Base-by-base conservation (phyloP, 2,113 vertebrate species). In the Canis aureus region DNA sequence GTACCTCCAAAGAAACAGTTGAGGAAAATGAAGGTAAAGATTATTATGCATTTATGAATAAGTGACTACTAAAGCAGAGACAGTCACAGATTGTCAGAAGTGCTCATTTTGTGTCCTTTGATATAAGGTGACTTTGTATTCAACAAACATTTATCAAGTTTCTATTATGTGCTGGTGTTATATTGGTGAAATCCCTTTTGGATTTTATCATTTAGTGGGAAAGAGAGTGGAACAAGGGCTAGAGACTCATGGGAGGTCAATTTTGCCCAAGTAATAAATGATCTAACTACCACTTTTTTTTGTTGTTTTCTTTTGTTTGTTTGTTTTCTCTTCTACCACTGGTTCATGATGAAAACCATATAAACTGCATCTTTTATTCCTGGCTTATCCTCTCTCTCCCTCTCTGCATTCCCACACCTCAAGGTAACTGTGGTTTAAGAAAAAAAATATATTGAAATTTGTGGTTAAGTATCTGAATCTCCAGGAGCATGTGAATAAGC, bases 11-110 rank as follows among this genome's bases (percentile, higher is more conserved):
- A 92, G 25, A 96, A 89, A 80, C 87, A 43, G 29, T 57, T 2
- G 7, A 80, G 43, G 38, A 88, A 84, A 92, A 96, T 43, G 49
- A 89, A 95, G 20, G 38, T 64, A 66, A 89, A 89, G 32, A 81
- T 76, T 57, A 74, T 87, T 64, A 73, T 27, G 3, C 25, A 57
- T 71, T 94, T 60, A 35, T 79, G 27, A 57, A 57, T 35, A 19
- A 80, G 22, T 94, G 55, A 79, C 55, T 22, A 62, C 27, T 82
- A 51, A 35, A 67, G 66, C 35, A 23, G 25, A 78, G 49, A 87
- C 10, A 92, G 71, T 91, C 55, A 59, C 16, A 82, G 11, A 29
- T 66, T 91, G 55, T 92, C 82, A 69, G 4, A 81, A 78, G 71
- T 79, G 3, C 15, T 64, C 16, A 62, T 51, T 97, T 96, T 78